A percentile compares a stretch with the other conserved stretches of the same genome.
Conservation (phyloP, 2,888 invertebrate species). For the Lycophotia porphyrea region DNA sequence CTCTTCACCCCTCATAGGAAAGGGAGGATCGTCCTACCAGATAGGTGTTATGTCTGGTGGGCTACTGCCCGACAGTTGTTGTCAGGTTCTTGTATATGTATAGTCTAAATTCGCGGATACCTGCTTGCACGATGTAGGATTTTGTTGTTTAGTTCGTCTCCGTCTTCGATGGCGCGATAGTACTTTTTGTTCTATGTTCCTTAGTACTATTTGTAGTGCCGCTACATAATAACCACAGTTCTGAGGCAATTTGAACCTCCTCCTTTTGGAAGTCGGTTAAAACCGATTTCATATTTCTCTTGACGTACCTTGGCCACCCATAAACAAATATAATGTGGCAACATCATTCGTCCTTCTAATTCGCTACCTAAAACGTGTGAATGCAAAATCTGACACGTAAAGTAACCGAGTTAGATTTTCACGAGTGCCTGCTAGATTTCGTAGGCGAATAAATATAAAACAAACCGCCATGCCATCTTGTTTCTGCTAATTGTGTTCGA, state of each 20-base stretch:
- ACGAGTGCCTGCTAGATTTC: slow-evolving; percentile 51
- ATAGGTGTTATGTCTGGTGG: no score
- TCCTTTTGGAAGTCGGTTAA: not conserved
- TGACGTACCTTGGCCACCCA: slow-evolving; percentile 46
- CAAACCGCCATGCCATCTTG: slow-evolving; percentile 22
- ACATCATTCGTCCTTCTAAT: slow-evolving; percentile 45
- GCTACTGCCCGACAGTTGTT: no score
- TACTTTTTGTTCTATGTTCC: no score
- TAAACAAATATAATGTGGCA: slow-evolving; percentile 34
- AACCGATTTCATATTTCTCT: slow-evolving; percentile 21
- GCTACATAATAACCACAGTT: not conserved
- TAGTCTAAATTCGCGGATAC: no score
- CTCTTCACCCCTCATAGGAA: no score
- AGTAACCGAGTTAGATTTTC: slow-evolving; percentile 52
- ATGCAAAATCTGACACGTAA: slow-evolving; percentile 50
- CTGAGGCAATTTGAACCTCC: not conserved
- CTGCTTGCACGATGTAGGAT: no score
- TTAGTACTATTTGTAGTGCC: no score
- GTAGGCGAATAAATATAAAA: slow-evolving; percentile 41
- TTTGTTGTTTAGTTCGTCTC: no score
- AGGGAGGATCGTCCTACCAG: no score
- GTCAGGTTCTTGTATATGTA: no score
- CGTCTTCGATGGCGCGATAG: no score
- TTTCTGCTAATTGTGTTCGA: slow-evolving; percentile 49
- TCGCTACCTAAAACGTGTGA: slow-evolving; percentile 43